Percentiles rank a stretch among this genome's conserved stretches.
Conservation (phyloP, 2,797 vertebrate species). For the Falco columbarius region DNA sequence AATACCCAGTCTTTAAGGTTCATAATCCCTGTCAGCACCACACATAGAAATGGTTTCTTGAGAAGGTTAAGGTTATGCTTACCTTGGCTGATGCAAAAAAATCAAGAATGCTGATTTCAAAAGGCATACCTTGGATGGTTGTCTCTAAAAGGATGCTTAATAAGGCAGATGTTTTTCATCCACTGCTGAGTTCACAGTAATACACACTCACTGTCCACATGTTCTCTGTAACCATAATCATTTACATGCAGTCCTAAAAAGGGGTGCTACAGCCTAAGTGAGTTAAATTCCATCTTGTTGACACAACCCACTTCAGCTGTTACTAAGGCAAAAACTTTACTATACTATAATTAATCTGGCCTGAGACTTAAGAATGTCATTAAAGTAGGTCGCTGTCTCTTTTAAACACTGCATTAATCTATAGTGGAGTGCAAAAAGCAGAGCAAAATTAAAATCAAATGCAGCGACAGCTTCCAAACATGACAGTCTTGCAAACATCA, state of each 20-base stretch:
- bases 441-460: constrained; percentile 21
- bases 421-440: not conserved
- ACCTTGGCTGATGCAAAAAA: not conserved
- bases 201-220: constrained; percentile 1
- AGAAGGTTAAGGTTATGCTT: not conserved
- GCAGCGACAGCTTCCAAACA: not conserved
- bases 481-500: not conserved
- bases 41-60: not conserved
- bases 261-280: constrained; percentile 9
- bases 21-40: not conserved
- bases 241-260: constrained; percentile 11
- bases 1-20: not conserved
- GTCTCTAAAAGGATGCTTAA: constrained; percentile 20
- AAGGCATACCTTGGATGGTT: not conserved
- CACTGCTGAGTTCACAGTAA: not conserved
- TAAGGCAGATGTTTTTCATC: constrained; percentile 57
- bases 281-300: constrained; percentile 53
- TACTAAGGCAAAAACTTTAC: constrained; percentile 14
- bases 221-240: constrained; percentile 25
- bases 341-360: constrained; percentile 16
- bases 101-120: not conserved
- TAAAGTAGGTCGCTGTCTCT: constrained; percentile 5
- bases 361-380: not conserved
- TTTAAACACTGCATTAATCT: not conserved
- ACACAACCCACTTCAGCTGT: constrained; percentile 58